Conservation (phyloP, 2,888 invertebrate genomes). For the Ryuthela nishihirai region DNA sequence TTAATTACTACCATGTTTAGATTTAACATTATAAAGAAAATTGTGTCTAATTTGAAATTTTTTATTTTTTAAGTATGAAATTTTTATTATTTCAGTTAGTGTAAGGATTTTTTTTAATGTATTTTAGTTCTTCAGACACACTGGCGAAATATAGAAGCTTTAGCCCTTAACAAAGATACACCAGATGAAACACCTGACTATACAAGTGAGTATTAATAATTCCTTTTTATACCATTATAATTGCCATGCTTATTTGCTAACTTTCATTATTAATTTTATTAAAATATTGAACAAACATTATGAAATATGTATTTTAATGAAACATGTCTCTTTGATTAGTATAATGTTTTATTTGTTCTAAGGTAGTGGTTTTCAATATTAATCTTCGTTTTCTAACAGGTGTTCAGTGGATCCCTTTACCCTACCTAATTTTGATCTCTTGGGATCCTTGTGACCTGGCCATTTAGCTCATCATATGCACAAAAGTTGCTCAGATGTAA, state of each 20-base stretch:
- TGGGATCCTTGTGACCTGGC: no score
- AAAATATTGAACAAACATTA: no score
- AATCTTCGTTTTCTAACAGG: no score
- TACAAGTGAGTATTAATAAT: constrained; percentile 54
- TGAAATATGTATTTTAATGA: not conserved
- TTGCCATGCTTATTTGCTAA: not conserved
- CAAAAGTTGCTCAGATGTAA: no score
- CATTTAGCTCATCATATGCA: no score
- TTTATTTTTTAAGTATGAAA: not conserved
- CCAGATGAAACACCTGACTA: constrained; percentile 58
- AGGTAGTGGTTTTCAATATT: no score
- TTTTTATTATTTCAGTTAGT: not conserved
- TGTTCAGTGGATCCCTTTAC: no score
- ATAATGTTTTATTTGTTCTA: no score
- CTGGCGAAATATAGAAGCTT: constrained; percentile 63
- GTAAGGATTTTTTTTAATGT: not conserved
- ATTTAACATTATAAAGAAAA: not conserved
- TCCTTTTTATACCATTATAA: not conserved
- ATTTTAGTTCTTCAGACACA: constrained; percentile 56
- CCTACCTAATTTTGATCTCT: no score
- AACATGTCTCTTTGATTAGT: not conserved
- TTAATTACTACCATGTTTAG: no score
- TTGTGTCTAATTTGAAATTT: not conserved
- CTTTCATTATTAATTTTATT: no score
- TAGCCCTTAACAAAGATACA: constrained; percentile 61